phyloP scores from a whole-genome alignment of 2,113 vertebrate genomes.

The Nibea albiflora region DNA sequence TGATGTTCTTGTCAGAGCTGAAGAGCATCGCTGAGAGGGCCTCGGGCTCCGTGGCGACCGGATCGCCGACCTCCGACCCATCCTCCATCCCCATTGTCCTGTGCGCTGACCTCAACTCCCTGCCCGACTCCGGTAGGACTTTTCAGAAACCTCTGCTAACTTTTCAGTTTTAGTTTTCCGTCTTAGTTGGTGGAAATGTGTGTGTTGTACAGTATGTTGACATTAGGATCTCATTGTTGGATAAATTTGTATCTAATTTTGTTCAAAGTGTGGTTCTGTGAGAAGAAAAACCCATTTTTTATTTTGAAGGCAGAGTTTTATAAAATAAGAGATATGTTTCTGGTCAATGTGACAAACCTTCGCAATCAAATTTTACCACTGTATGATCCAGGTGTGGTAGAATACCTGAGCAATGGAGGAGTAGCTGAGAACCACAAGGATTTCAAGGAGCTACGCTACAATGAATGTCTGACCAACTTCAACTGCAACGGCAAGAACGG shows the following conservation, averaged over 20 bases:
- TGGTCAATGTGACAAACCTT: neutral
- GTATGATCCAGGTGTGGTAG: constrained; percentile 91
- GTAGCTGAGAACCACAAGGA: constrained; percentile 99
- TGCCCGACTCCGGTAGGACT: constrained; percentile 95
- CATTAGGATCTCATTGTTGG: no score
- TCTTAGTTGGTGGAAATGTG: neutral
- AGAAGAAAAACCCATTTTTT: neutral
- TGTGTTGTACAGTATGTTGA: neutral
- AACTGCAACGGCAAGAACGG: constrained; percentile 94
- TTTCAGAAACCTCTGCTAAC: neutral
- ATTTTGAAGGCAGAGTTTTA: neutral
- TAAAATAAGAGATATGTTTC: neutral
- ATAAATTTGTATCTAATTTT: neutral
- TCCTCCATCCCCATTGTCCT: constrained; percentile 96
- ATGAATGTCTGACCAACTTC: constrained; percentile 98
- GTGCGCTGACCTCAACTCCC: constrained; percentile 98
- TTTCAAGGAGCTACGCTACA: constrained; percentile 98
- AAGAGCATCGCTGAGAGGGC: constrained; percentile 97
- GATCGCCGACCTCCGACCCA: constrained; percentile 87
- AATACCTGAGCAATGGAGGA: constrained; percentile 96
- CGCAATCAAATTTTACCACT: neutral
- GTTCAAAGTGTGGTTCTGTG: neutral
- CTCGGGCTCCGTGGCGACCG: constrained; percentile 83
- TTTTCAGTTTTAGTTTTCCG: neutral
- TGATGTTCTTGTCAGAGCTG: constrained; percentile 99